Evolutionary conservation across 2,113 vertebrate species (phyloP).

Genomic region (Gadus chalcogrammus): DNA sequence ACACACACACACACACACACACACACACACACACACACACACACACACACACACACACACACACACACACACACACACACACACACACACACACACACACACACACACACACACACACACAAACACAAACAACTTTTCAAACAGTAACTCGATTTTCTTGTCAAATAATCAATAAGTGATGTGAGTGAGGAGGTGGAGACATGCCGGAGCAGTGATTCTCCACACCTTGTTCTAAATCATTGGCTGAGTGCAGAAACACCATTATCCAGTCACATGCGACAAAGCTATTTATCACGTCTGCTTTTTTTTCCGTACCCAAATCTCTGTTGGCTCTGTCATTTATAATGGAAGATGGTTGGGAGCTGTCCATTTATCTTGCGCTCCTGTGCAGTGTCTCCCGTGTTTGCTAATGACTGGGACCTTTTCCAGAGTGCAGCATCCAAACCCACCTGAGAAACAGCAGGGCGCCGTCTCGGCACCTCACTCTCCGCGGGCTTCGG

Average conservation of each 20-base stretch:
- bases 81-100: slow-evolving; percentile 17
- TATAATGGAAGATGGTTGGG: not conserved
- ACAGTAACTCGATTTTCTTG: slow-evolving; percentile 43
- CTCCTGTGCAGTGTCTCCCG: not conserved
- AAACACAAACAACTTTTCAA: slow-evolving; percentile 52
- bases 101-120: slow-evolving; percentile 22
- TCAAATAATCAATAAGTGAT: slow-evolving; percentile 56
- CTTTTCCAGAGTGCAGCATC: not conserved
- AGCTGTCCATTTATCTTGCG: not conserved
- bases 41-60: slow-evolving; percentile 8
- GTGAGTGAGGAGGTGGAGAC: slow-evolving; percentile 30
- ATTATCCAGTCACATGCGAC: not conserved
- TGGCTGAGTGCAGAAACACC: too few relatives aligned
- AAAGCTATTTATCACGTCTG: slow-evolving; percentile 4
- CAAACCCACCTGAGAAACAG: not conserved
- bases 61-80: slow-evolving; percentile 20
- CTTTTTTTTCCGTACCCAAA: not conserved
- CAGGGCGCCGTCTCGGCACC: not conserved
- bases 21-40: not conserved
- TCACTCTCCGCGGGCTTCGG: too few relatives aligned
- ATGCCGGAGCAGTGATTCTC: slow-evolving; percentile 11
- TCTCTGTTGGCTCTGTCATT: not conserved
- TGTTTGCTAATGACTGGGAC: slow-evolving; percentile 1
- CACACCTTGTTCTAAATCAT: too few relatives aligned
- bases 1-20: slow-evolving; percentile 2